Evolutionary conservation across 2,113 vertebrate genomes (phyloP), one percentile per base, ranked within the genome.

Genomic region (Otus sunia): DNA sequence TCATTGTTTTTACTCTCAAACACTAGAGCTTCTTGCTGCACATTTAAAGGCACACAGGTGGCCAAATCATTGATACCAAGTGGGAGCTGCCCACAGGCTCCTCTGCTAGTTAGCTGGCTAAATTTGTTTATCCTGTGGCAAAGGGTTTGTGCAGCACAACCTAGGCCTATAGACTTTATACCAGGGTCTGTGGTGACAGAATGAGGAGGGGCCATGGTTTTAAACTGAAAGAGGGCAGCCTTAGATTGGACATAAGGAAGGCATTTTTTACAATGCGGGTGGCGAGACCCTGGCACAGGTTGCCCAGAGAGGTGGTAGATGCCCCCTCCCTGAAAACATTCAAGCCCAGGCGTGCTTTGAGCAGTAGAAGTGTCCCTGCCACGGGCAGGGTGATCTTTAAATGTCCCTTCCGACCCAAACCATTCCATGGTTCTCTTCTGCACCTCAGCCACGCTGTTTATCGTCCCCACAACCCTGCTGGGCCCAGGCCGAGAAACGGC

Each of bases 221-320:
- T 20, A 56, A 73, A 58, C 4, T 0, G 2, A 36, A 86, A 71
- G 3, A 45, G 4, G 10, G 15, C 1, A 22, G 34, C 1, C 34
- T 75, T 36, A 27, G 16, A 5, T 4, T 15, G 10, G 32, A 17
- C 1, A 1, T 3, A 23, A 62, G 14, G 25, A 69, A 37, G 2
- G 55, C 5, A 19, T 7, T 7, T 5, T 69, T n/a, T 6, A 5
- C 2, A 0, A 0, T 9, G 20, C 41, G 6, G 13, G 11, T 13
- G 26, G 4, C 6, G 29, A 9, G 1, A 9, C 43, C 9, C 27
- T 9, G 16, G 15, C 1, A 15, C 14, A 59, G 41, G 18, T 3
- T 67, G 5, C 18, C 30, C 23, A 37, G 9, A 47, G 45, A n/a
- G 2, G 21, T 0, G 6, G 29, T 2, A 2, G 58, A 15, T 32